phyloP scores from a whole-genome alignment of 2,113 vertebrate species.

The Cinclus cinclus region DNA sequence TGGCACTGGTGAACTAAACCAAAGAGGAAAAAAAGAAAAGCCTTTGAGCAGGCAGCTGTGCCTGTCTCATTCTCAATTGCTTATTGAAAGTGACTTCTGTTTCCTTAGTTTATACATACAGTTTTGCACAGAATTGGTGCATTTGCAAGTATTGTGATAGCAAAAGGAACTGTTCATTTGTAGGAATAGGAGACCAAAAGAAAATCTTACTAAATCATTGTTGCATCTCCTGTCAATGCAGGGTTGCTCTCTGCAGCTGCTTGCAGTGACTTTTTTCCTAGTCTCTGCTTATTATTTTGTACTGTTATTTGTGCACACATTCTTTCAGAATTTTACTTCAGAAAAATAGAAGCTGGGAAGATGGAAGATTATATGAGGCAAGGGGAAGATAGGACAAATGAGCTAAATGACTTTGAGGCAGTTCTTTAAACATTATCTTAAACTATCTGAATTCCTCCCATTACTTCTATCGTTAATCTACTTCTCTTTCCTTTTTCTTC shows the following conservation, averaged over 20 bases:
- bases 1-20: not conserved
- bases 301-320: not conserved
- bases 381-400: not conserved
- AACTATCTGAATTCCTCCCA: not conserved
- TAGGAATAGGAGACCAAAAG: slow-evolving; percentile 36
- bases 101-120: slow-evolving; percentile 69
- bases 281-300: rapidly evolving
- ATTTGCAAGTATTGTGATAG: slow-evolving; percentile 60
- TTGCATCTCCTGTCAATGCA: slow-evolving; percentile 21
- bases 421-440: not conserved
- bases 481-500: not conserved
- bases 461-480: not conserved
- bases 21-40: not conserved
- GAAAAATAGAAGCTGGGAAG: not conserved
- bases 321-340: not conserved
- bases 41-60: not conserved
- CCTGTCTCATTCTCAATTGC: not conserved
- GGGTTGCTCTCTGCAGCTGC: slow-evolving; percentile 23
- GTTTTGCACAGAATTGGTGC: slow-evolving; percentile 52
- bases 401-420: not conserved
- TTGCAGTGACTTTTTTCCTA: not conserved
- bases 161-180: slow-evolving; percentile 49
- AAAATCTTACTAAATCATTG: slow-evolving; percentile 50
- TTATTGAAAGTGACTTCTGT: slow-evolving; percentile 58
- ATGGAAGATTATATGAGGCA: not conserved